These are phyloP conservation scores for Tinea semifulvella DNA, from an alignment of 2,888 invertebrate species.

Conservation along the genomic window DNA sequence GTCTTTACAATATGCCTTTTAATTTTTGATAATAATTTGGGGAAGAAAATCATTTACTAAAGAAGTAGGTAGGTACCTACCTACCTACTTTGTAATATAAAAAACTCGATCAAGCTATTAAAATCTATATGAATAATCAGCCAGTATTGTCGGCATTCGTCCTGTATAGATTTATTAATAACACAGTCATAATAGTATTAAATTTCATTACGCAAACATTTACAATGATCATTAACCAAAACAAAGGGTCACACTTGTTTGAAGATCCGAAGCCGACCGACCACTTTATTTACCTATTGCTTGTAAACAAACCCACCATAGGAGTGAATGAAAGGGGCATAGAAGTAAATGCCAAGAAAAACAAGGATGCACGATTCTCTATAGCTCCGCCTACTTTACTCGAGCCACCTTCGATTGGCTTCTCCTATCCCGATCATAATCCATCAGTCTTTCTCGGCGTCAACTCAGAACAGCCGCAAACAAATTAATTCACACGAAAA, in stretches of 20 bases:
- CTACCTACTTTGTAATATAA: no score
- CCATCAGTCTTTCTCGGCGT: constrained; percentile 54
- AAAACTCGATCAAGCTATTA: no score
- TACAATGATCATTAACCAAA: constrained; percentile 11
- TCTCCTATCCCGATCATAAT: constrained; percentile 35
- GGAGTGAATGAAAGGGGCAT: neutral
- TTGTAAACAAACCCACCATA: constrained; percentile 1
- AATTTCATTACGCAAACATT: constrained; percentile 19
- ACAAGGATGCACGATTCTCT: constrained; percentile 27
- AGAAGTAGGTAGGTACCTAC: no score
- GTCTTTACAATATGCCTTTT: no score
- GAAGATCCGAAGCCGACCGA: constrained; percentile 3
- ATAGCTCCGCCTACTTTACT: constrained; percentile 42
- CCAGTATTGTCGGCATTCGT: neutral
- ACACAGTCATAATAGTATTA: neutral
- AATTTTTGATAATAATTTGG: no score
- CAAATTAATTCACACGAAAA: constrained; percentile 11
- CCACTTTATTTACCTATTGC: constrained; percentile 5
- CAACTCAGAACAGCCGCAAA: neutral
- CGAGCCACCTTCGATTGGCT: constrained; percentile 47
- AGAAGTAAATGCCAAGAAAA: neutral
- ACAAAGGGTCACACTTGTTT: constrained; percentile 11
- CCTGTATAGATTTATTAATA: neutral
- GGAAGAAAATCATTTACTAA: no score
- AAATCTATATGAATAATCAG: neutral